Base-by-base conservation (phyloP, 2,888 invertebrate species). In the Electrophaes corylata region DNA sequence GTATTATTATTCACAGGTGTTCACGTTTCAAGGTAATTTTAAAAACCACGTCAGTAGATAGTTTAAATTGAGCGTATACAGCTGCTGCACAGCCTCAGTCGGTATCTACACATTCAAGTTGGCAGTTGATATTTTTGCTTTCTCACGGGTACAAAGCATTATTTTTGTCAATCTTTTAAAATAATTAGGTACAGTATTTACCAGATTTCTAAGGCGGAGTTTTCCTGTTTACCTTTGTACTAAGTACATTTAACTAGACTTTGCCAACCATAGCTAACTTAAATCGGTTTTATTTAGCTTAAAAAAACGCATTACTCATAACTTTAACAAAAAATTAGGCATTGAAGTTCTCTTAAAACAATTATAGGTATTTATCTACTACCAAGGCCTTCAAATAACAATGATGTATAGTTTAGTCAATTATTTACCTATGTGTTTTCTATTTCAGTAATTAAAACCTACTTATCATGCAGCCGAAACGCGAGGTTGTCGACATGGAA, bases 381-480 rank as follows among this genome's bases (percentile, higher is more conserved):
- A 33, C 6, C 14, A 35, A 16, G 35, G 14, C 16, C 1, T 14
- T 35, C 12, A 5, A 12, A 14, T 35, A 5, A 12, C 4, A n/a
- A 5, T 14, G 4, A 5, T 12, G 14, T 14, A 5, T 31, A n/a
- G 2, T 31, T 0, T n/a, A 31, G 11, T 31, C 11, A 0, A 20
- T 4, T 20, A 29, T 10, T 29, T 29, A 10, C 6, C 26, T 29
- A 10, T 29, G 12, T 44, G 12, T 44, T 45, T 35, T 52, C 23
- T 44, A 11, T 61, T 47, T 29, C 31, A 70, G 46, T 67, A 26
- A 31, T 40, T n/a, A 40, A 37, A 37, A 40, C 40, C 6, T n/a
- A 3, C 20, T 40, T 29, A 63, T 33, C 33, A 81, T 81, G 83
- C 79, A 77, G 39, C 80, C 78, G 57, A 70, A 66, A 56, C 66